Percentiles rank a stretch among this genome's conserved stretches.
phyloP scores from a whole-genome alignment of 2,888 invertebrate species.

The Sabatieria punctata region DNA sequence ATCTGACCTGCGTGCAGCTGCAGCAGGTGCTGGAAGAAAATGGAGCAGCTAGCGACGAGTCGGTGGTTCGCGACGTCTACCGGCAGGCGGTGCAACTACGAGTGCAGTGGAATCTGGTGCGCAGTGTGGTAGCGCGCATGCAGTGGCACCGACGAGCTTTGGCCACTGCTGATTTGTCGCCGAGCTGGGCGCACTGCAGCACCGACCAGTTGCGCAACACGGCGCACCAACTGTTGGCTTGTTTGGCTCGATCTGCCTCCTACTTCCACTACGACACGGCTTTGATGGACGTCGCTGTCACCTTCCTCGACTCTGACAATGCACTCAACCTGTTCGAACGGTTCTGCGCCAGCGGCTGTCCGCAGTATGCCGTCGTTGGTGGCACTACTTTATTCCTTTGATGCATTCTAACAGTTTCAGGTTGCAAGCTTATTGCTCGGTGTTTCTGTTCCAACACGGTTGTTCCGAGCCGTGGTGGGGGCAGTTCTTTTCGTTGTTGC shows the following conservation, averaged over 20 bases:
- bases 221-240: conserved; percentile 61
- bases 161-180: conserved; percentile 46
- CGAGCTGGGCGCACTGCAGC: not conserved
- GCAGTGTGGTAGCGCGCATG: conserved; percentile 62
- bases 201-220: conserved; percentile 60
- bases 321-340: conserved; percentile 45
- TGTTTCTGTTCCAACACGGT: no score
- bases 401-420: no score
- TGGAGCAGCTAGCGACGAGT: conserved; percentile 28
- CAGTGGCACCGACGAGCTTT: conserved; percentile 43
- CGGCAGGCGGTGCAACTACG: conserved; percentile 70
- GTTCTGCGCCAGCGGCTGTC: conserved; percentile 57
- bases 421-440: no score
- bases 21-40: conserved; percentile 52
- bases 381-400: no score
- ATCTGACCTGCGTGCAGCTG: conserved; percentile 64
- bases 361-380: conserved; percentile 58
- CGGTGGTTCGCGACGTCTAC: conserved; percentile 45
- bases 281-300: no score
- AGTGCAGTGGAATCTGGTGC: conserved; percentile 63
- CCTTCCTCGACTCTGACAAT: not conserved
- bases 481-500: conserved; percentile 61
- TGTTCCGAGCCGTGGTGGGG: no score
- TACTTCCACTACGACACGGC: no score
- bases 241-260: conserved; percentile 51